Evolutionary conservation across 2,113 vertebrate species (phyloP).

Genomic region (Ctenodactylus gundi): DNA sequence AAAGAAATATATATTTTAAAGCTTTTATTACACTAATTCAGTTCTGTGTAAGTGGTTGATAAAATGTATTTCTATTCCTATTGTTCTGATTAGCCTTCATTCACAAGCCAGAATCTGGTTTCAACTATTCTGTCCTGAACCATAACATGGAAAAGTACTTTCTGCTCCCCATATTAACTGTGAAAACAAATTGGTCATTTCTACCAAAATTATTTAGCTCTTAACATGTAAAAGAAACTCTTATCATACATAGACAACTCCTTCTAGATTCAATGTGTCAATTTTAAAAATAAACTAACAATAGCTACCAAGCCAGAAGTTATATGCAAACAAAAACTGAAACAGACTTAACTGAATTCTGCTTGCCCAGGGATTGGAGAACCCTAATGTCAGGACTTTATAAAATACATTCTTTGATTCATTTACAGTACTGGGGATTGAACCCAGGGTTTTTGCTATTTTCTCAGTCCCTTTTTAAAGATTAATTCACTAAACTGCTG

Average conservation of each 20-base stretch:
- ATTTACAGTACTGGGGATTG: too few species aligned
- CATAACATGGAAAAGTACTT: background rate
- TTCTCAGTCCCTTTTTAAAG: too few species aligned
- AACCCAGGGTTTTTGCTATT: too few species aligned
- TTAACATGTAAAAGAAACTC: constrained; percentile 35
- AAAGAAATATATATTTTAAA: background rate
- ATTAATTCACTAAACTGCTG: background rate
- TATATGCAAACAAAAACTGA: background rate
- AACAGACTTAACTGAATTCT: background rate
- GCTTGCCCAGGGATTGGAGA: background rate
- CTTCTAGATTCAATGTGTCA: background rate
- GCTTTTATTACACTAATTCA: constrained; percentile 8
- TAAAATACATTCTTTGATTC: background rate
- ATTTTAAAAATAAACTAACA: background rate
- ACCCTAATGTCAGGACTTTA: constrained; percentile 11
- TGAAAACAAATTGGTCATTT: constrained; percentile 46
- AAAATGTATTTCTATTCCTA: background rate
- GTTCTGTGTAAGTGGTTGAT: background rate
- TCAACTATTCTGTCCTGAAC: background rate
- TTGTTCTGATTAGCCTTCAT: background rate
- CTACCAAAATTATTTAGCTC: constrained; percentile 33
- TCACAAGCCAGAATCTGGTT: constrained; percentile 6
- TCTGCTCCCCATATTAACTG: background rate
- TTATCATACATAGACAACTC: background rate
- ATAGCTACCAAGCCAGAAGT: background rate